Base-by-base conservation (phyloP, 1,140 invertebrate species). In the Streblospio benedicti region DNA sequence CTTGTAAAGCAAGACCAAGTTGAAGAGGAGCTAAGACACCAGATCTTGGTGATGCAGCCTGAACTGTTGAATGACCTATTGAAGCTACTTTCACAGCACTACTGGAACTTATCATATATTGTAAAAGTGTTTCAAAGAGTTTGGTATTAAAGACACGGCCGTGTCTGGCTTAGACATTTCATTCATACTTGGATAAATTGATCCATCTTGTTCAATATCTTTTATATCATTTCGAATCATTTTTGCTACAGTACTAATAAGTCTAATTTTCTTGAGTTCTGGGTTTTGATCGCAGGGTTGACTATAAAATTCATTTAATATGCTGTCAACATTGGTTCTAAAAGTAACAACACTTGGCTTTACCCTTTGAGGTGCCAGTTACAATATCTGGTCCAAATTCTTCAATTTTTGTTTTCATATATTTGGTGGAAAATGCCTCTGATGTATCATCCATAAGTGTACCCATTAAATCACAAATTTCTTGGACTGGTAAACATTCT, bases 341-440 rank as follows among this genome's bases (percentile, higher is more conserved):
- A 58, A 31, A 20, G 58, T 60, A 9, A 64, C 61, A 53, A 65
- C 44, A 65, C 55, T 57, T 18, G 32, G 12, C n/a, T 53, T 65
- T 65, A 6, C 47, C 55, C 57, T 54, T 54, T n/a, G 62, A 27
- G 33, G 31, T 44, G 32, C 59, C 38, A 4, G 65, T 61, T 0
- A 65, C 30, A 33, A 54, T 52, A n/a, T 35, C 38, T 6, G 57
- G 20, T 25, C 59, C 57, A 62, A 57, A 67, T 35, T 62, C 59
- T 20, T 59, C 25, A 4, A 64, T 16, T 28, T 56, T 62, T 14
- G 59, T 62, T 32, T 66, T 66, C 62, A 66, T 64, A 45, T 66
- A 59, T 28, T 18, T 32, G 12, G 31, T 18, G 32, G 9, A 9
- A 49, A n/a, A 49, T 49, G 49, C 23, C 5, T 20, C 27, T n/a